Evolutionary conservation across 2,113 vertebrate species (phyloP).

Genomic region (Notothenia coriiceps): DNA sequence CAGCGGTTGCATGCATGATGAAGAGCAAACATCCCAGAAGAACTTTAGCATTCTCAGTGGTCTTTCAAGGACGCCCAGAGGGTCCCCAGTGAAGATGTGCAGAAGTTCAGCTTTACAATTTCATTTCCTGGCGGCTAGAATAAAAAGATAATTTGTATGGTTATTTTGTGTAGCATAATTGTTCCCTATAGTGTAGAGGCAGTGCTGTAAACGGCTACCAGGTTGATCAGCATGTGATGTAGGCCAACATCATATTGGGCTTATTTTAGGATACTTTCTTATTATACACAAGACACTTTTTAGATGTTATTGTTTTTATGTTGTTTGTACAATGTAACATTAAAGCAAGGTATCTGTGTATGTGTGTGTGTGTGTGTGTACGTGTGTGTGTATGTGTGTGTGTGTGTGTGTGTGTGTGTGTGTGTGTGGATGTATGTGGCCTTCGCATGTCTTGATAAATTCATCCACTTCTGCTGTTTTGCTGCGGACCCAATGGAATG

Average conservation of each 20-base stretch:
- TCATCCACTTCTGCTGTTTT: too few relatives aligned
- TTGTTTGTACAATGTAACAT: not conserved
- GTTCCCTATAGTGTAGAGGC: not conserved
- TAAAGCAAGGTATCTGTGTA: too few relatives aligned
- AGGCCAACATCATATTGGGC: not conserved
- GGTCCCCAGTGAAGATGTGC: not conserved
- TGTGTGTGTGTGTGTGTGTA: too few relatives aligned
- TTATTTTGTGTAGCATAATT: not conserved
- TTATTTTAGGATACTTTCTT: not conserved
- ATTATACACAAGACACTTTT: not conserved
- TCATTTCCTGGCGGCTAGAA: not conserved
- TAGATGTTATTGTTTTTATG: not conserved
- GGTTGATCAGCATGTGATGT: not conserved
- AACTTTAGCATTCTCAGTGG: not conserved
- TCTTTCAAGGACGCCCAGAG: not conserved
- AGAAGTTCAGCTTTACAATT: not conserved
- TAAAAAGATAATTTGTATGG: not conserved
- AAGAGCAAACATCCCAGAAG: not conserved
- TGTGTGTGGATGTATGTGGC: slow-evolving; percentile 19
- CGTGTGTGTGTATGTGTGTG: too few relatives aligned
- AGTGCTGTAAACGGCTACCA: not conserved
- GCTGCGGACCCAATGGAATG: too few relatives aligned
- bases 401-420: too few relatives aligned
- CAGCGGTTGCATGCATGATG: not conserved
- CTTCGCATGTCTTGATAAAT: too few relatives aligned